A percentile compares a stretch with the other conserved stretches of the same genome.
Conservation (phyloP, 1,140 invertebrate species). For the Chironomus striatipennis region DNA sequence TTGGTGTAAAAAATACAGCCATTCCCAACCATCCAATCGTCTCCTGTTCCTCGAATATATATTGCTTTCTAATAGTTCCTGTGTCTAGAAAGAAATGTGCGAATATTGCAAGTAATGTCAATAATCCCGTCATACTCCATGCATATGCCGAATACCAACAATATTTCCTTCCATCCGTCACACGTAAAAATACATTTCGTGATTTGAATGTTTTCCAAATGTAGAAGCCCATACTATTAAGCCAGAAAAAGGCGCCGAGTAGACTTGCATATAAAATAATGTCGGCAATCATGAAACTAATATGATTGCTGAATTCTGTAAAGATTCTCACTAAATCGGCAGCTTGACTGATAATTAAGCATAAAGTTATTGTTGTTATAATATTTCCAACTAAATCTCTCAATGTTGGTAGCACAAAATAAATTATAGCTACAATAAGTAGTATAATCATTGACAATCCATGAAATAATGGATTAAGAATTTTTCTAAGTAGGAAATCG, state of each 20-base stretch:
- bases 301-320: conserved; percentile 65
- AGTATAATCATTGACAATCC: conserved; percentile 59
- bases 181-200: conserved; percentile 68
- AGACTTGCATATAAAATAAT: conserved; percentile 62
- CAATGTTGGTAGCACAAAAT: conserved; percentile 73
- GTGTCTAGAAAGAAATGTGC: conserved; percentile 72
- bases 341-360: conserved; percentile 64
- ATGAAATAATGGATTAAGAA: conserved; percentile 66
- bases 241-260: conserved; percentile 72
- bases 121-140: conserved; percentile 59
- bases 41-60: conserved; percentile 50
- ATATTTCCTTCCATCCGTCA: conserved; percentile 74
- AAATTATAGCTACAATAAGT: conserved; percentile 65
- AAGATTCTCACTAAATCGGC: conserved; percentile 69
- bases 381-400: conserved; percentile 75
- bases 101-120: conserved; percentile 63
- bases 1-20: conserved; percentile 67
- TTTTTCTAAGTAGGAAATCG: conserved; percentile 60
- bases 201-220: conserved; percentile 80
- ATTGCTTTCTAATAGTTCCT: conserved; percentile 44
- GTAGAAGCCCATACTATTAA: conserved; percentile 74
- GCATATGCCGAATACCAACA: conserved; percentile 75
- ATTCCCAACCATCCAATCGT: conserved; percentile 66
- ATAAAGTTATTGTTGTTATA: conserved; percentile 66
- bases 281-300: conserved; percentile 73